phyloP scores from a whole-genome alignment of 2,113 vertebrate genomes.

The Oryzias woworae region DNA sequence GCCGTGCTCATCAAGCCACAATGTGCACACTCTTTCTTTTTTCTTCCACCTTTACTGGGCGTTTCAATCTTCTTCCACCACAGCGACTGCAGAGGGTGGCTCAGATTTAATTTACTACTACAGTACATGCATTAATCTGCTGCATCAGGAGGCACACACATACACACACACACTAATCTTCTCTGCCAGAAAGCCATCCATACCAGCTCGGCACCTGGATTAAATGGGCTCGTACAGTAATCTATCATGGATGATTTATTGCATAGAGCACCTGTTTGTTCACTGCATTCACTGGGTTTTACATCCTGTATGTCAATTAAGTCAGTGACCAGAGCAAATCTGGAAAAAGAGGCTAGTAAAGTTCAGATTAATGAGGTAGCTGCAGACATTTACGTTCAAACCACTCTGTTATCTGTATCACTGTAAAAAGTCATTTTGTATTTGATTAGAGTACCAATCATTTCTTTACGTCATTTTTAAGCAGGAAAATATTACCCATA shows the following conservation, averaged over 20 bases:
- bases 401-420: no score
- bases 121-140: slow-evolving; percentile 53
- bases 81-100: slow-evolving; percentile 32
- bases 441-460: no score
- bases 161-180: slow-evolving; percentile 37
- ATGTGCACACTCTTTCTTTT: slow-evolving; percentile 1
- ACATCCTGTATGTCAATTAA: slow-evolving; percentile 6
- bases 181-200: slow-evolving; percentile 40
- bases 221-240: slow-evolving; percentile 42
- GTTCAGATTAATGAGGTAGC: slow-evolving; percentile 4
- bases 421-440: no score
- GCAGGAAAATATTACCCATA: no score
- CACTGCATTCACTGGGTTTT: slow-evolving; percentile 1
- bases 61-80: slow-evolving; percentile 26
- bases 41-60: slow-evolving; percentile 28
- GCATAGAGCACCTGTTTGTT: slow-evolving; percentile 33
- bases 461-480: no score
- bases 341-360: slow-evolving; percentile 1
- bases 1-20: slow-evolving; percentile 37
- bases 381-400: background rate
- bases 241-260: slow-evolving; percentile 48
- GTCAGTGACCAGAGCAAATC: slow-evolving; percentile 8
- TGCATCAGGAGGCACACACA: slow-evolving; percentile 29
- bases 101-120: slow-evolving; percentile 39
- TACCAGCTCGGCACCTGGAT: slow-evolving; percentile 51